Evolutionary conservation across 2,797 vertebrate genomes (phyloP).

Genomic region (Melanitta fusca): DNA sequence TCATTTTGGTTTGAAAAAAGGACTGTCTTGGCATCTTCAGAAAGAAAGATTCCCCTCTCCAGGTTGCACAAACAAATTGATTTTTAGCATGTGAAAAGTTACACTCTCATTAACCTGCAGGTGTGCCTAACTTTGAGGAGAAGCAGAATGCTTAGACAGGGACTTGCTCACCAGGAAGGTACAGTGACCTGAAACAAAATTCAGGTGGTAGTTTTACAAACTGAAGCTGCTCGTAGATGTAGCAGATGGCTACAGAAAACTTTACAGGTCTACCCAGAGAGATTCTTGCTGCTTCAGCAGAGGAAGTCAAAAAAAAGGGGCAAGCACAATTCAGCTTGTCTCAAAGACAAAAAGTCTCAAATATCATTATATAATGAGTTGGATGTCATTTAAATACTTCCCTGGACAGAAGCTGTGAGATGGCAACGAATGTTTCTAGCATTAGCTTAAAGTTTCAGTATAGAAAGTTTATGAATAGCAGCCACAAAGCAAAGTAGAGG

Average conservation of each 20-base stretch:
- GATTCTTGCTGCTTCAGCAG: background rate
- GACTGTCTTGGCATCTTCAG: background rate
- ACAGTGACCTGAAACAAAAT: background rate
- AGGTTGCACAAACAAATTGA: background rate
- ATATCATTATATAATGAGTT: background rate
- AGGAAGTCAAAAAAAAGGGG: background rate
- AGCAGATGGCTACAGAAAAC: background rate
- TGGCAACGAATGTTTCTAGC: background rate
- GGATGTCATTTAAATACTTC: background rate
- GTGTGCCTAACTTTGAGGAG: background rate
- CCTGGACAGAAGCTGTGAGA: background rate
- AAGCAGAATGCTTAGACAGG: accelerated
- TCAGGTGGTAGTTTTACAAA: background rate
- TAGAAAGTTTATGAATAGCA: background rate
- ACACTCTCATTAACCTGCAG: background rate
- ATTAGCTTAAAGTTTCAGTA: background rate
- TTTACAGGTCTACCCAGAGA: background rate
- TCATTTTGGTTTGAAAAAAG: background rate
- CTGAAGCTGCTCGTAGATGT: background rate
- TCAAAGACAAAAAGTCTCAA: background rate
- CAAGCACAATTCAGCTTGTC: background rate
- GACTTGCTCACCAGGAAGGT: background rate
- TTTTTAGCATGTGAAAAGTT: background rate
- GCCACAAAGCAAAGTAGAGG: background rate
- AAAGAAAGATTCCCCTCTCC: background rate